Evolutionary conservation across 2,113 vertebrate genomes (phyloP), one percentile per base, ranked within the genome.

Genomic region (Gopherus flavomarginatus): DNA sequence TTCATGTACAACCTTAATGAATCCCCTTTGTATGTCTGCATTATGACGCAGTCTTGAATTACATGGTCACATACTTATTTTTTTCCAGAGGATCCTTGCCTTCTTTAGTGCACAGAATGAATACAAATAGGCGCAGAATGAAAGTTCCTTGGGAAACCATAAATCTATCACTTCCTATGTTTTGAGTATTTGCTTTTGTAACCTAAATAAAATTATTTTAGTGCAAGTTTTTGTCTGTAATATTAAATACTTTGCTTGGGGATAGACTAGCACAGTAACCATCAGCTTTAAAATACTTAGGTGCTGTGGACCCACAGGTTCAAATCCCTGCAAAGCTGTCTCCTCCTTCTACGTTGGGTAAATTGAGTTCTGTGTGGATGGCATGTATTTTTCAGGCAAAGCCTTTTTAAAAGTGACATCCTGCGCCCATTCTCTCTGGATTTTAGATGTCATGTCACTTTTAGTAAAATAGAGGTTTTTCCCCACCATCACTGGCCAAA

Each of bases 291-390:
- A 90, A 88, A 93, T 27, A 26, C n/a, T 53, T 53, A 56, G 86
- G 35, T 90, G 83, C 47, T 88, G 17, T 11, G 38, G 92, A 90
- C n/a, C 35, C 94, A 47, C 29, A 90, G 79, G 26, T 84, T 96
- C n/a, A 87, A 65, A 0, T 87, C 81, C 91, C 79, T 93, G 50
- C n/a, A 85, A 77, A 2, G 27, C 50, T 80, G 59, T 77, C 27
- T 92, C 81, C 11, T 91, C 80, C 91, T 84, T 57, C 86, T 84
- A 86, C 35, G 95, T 24, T 69, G 5, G 2, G 0, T 82, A 84
- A 95, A 4, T 44, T 26, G 72, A 77, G 10, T 5, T 90, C 21
- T 89, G 9, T 72, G 59, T 86, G 90, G 65, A 83, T 80, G 17
- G 31, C 84, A 59, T 47, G 22, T 31, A 94, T 7, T 42, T 49